Evolutionary conservation across 2,888 invertebrate species (phyloP), one percentile per base, ranked within the genome.

Genomic region (Eurytoma adleriae): DNA sequence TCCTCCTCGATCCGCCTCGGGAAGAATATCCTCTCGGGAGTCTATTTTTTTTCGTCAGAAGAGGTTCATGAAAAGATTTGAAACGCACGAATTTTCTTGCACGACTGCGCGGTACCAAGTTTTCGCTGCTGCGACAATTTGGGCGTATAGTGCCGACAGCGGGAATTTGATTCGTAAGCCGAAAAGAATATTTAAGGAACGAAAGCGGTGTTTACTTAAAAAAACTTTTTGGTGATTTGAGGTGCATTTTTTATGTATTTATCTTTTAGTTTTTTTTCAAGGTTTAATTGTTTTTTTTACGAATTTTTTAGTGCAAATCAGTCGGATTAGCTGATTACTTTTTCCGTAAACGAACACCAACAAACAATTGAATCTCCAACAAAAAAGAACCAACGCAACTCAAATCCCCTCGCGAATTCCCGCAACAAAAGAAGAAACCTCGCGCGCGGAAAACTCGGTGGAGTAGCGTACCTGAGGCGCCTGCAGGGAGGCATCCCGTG

Each of bases 21-120:
- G 67, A 79, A 68, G 54, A 69, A 52, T 13, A 73, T 80, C 79
- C 81, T 74, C 78, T 84, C 83, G 83, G 83, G 80, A 82, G 16
- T 76, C 76, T 76, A 67, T 61, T 56, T 57, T 61, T 48, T 61
- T 40, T 50, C n/a, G 14, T 52, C 14, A 2, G 61, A 48, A 18
- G 18, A n/a, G 61, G 18, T 18, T 64, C 24, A n/a, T 52, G 64
- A 48, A 78, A 72, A 67, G 67, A 67, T 72, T 72, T 67, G 52
- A 67, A 24, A 40, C 52, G 77, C 68, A 18, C 14, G 24, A 18
- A 70, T 59, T 69, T 76, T 76, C 62, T 40, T 66, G 66, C 20
- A 27, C 16, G 5, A 20, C n/a, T 30, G 61, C 64, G 27, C 62
- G 66, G 18, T 30, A 57, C 27, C 64, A 70, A 70, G 57, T 77